These are phyloP conservation scores for Cyphomyrus discorhynchus DNA, from an alignment of 2,113 vertebrate species.

Conservation along the genomic window DNA sequence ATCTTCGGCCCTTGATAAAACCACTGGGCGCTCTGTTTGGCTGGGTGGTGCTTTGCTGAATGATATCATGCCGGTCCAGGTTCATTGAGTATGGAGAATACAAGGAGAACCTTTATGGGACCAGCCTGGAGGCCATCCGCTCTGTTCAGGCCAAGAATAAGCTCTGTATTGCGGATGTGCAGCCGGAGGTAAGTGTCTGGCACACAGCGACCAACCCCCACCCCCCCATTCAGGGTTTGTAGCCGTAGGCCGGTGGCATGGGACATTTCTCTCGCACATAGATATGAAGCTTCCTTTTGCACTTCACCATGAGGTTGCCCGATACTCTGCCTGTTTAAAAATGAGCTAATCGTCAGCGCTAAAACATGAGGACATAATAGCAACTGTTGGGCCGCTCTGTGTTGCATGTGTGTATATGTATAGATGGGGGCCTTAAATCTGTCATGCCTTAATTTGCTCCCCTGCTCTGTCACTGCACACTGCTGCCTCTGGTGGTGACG, in stretches of 20 bases:
- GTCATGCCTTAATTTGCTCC: neutral
- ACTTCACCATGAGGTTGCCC: neutral
- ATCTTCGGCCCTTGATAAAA: neutral
- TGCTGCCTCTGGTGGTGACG: neutral
- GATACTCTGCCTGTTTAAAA: neutral
- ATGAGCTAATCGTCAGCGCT: neutral
- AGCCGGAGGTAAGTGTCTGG: conserved; percentile 73
- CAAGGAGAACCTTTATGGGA: conserved; percentile 92
- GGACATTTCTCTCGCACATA: neutral
- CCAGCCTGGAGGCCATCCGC: conserved; percentile 85
- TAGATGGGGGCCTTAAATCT: neutral
- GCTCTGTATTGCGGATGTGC: conserved; percentile 87
- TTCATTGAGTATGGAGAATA: conserved; percentile 92
- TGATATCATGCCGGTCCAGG: conserved; percentile 47
- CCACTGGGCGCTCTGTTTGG: neutral
- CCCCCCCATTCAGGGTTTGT: neutral
- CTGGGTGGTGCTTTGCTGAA: neutral
- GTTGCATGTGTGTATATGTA: neutral
- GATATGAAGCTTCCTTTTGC: neutral
- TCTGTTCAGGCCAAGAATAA: conserved; percentile 85
- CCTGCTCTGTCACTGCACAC: neutral
- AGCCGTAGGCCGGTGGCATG: neutral
- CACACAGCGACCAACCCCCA: neutral
- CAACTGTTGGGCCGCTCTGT: neutral
- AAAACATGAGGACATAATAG: neutral